Conservation (phyloP, 2,888 invertebrate genomes). For the Amblyjoppa fuscipennis region DNA sequence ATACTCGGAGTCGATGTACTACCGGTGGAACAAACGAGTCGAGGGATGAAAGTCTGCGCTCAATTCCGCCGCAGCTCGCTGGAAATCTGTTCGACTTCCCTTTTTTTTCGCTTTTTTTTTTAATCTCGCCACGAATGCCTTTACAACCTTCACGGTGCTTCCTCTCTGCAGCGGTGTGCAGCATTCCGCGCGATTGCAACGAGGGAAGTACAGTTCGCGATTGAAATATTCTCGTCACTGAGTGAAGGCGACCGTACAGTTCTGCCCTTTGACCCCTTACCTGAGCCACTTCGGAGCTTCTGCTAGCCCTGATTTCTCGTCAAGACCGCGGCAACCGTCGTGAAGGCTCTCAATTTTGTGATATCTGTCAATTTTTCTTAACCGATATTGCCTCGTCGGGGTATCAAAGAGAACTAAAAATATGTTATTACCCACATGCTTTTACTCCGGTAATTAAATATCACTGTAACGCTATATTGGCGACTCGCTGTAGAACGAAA, state of each 20-base stretch:
- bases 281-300: neutral
- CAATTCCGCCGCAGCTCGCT: conserved; percentile 16
- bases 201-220: neutral
- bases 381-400: neutral
- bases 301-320: neutral
- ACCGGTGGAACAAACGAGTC: neutral
- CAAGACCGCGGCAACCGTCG: neutral
- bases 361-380: neutral
- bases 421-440: neutral
- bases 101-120: neutral
- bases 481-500: no score
- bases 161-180: neutral
- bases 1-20: neutral
- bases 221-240: neutral
- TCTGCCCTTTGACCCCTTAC: neutral
- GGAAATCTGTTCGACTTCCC: neutral
- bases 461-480: no score
- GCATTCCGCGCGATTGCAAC: neutral
- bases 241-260: neutral
- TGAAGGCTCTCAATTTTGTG: neutral
- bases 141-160: conserved; percentile 9
- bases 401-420: neutral
- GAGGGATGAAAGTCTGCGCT: neutral
- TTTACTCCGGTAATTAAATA: neutral
- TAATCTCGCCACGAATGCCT: neutral